Base-by-base conservation (phyloP, 2,888 invertebrate species). In the Embidobia sp. region DNA sequence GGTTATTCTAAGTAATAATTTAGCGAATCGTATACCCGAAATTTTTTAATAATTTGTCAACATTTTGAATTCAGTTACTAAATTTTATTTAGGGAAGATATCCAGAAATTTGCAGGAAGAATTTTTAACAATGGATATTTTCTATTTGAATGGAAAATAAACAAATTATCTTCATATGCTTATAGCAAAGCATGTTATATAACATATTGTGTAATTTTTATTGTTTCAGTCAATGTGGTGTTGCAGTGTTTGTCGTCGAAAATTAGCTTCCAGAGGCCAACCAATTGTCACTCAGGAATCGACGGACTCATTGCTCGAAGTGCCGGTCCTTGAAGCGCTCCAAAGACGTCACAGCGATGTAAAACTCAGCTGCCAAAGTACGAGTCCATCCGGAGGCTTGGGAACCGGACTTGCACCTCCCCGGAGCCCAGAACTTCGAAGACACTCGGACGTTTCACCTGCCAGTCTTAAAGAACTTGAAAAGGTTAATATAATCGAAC, bases 401-500 rank as follows among this genome's bases (percentile, higher is more conserved):
- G 92, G 90, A 27, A 89, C 91, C 19, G 95, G 93, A 1, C 90
- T 96, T 22, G 95, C 95, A n/a, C 96, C 95, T 7, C 96, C 96
- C 0, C 92, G 96, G 70, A 95, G 95, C 76, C 95, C 96, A 0
- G 96, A 96, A 86, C 90, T 96, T 5, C 91, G 96, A 13, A 90
- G 96, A 29, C 96, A 96, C 87, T 96, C 96, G 1, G 96, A 96
- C 86, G 96, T 96, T 1, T 96, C 96, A 7, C 96, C 96, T 8
- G 96, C 96, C 1, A 95, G 95, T 31, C 91, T 96, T 44, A 96
- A 96, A 87, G 96, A 96, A 88, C 91, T 96, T n/a, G 96, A 96
- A 90, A 95, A 95, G 93, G 96, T 96, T 92, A 91, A 90, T 59
- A 67, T 18, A 22, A 22, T 4, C 22, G n/a, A n/a, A n/a, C n/a